Evolutionary conservation across 1,140 invertebrate species (phyloP).

Genomic region (Babylonia areolata): DNA sequence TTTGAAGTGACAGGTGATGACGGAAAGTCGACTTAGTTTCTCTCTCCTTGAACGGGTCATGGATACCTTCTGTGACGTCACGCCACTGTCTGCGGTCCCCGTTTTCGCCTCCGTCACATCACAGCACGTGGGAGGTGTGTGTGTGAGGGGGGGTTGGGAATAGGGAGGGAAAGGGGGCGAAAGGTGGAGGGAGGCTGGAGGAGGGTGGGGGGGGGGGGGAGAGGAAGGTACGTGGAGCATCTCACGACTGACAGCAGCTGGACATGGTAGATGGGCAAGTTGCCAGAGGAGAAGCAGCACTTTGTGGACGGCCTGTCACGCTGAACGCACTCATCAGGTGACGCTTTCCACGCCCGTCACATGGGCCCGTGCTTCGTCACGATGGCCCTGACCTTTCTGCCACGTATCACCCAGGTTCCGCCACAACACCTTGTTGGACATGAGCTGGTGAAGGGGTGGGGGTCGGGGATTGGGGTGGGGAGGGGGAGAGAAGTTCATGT

Average conservation of each 20-base stretch:
- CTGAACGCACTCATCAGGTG: too few relatives aligned
- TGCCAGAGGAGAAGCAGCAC: not conserved
- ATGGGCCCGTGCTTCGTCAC: too few relatives aligned
- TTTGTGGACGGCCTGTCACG: not conserved
- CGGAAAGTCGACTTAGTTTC: not conserved
- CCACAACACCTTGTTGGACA: too few relatives aligned
- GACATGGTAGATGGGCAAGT: not conserved
- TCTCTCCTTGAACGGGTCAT: not conserved
- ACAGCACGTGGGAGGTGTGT: too few relatives aligned
- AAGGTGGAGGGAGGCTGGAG: not conserved
- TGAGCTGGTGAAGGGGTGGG: too few relatives aligned
- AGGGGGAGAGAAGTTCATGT: too few relatives aligned
- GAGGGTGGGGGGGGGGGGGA: not conserved
- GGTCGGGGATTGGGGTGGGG: too few relatives aligned
- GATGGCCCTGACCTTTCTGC: too few relatives aligned
- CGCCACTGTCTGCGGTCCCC: not conserved
- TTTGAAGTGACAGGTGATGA: not conserved
- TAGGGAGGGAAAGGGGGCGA: not conserved
- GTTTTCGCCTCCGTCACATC: not conserved
- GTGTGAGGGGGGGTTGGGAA: not conserved
- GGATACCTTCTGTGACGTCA: not conserved
- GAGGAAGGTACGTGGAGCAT: not conserved
- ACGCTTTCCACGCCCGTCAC: too few relatives aligned
- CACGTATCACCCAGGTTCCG: too few relatives aligned
- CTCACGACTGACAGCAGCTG: not conserved